Evolutionary conservation across 2,797 vertebrate genomes (phyloP), one percentile per base, ranked within the genome.

Genomic region (Sebastes aleutianus): DNA sequence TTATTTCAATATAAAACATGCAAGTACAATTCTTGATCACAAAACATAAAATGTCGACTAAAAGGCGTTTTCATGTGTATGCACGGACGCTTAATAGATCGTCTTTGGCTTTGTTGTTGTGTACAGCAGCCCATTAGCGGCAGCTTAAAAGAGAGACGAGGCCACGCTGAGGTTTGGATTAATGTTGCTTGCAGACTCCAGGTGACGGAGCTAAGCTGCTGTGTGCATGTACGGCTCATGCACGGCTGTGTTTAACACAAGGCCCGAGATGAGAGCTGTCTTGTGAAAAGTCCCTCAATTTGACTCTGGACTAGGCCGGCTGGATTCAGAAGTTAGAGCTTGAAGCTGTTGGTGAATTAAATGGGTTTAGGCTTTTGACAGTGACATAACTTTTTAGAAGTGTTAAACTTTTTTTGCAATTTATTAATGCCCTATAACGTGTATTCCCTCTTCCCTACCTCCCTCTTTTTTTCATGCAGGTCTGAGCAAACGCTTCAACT

Each of bases 401-500:
- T 50, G 63, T 58, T n/a, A 12, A 18, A 70, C 13, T 54, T 29
- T 2, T 2, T 2, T 22, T 67, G 27, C n/a, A 22, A 5, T 72
- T 73, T 31, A 22, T 3, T 65, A 26, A 20, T 27, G 31, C 64
- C 7, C 64, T 80, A 39, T 39, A 29, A 89, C 62, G 2, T 20
- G 29, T 16, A 1, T 39, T 50, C 12, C 14, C 18, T 73, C 14
- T 67, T 72, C 26, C 65, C 6, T 29, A 4, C 31, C 6, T 72
- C 14, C 59, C 6, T 53, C 9, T 20, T 8, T 6, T 53, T 53
- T 29, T 26, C 16, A 18, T 9, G 20, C 75, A 93, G 89, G 80
- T 89, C 83, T 83, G 82, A 88, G 70, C 70, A 80, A 79, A 91
- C 73, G n/a, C 85, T 69, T 70, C 58, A 34, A 13, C 80, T 36